Evolutionary conservation across 2,797 vertebrate genomes (phyloP), one percentile per base, ranked within the genome.

Genomic region (Enoplosus armatus): DNA sequence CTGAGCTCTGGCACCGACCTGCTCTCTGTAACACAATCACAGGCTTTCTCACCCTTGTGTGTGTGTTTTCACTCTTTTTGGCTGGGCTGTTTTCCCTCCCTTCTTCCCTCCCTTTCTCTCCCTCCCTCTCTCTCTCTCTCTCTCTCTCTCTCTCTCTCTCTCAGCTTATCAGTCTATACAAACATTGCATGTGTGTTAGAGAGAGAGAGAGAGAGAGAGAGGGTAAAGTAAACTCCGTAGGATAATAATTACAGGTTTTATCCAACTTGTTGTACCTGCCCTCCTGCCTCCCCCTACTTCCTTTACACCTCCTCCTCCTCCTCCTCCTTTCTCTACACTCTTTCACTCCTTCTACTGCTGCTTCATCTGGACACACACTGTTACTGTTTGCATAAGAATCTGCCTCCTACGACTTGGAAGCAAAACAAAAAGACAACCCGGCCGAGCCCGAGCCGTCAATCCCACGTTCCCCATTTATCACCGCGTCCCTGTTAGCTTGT

Each of bases 171-270:
- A 79, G 78, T 81, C 76, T 76, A 77, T 75, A 47, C 79, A 89
- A 85, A 84, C 80, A 79, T 39, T 43, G 70, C 53, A 39, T 54
- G 78, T 56, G 70, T 78, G 73, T 69, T 24, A 67, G 58, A 74
- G 53, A 24, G 33, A 16, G 31, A 24, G 50, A 31, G 22, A 31
- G 60, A 48, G 58, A 45, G 76, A 47, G 63, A 50, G 50, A 4
- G 6, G 73, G 61, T 26, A 4, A 82, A 79, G 63, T 83, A 82
- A 88, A 87, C 89, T 77, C 53, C 0, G 75, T 61, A 75, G 65
- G n/a, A 35, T 75, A 81, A 69, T 86, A 88, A 89, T 89, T 86
- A 75, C 73, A 88, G 79, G 83, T 78, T 84, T 78, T 18, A 77
- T 59, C 9, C 72, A 68, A 55, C 67, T 47, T 56, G 75, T 62